These are phyloP conservation scores for Unio delphinus DNA, from an alignment of 2,888 invertebrate genomes.

Conservation along the genomic window DNA sequence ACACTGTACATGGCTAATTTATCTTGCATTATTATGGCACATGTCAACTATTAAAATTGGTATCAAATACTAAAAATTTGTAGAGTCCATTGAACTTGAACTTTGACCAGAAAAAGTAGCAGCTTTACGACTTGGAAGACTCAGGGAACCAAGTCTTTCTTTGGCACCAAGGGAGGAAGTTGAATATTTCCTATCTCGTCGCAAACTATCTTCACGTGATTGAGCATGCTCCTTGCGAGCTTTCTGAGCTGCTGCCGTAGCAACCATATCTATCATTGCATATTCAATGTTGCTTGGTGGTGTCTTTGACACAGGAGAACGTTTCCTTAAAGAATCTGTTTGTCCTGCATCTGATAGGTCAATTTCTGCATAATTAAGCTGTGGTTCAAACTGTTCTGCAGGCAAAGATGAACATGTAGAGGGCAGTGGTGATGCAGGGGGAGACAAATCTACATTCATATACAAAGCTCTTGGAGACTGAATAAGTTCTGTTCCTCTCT, in stretches of 20 bases:
- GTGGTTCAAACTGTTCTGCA: conserved; percentile 47
- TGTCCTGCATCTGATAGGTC: conserved; percentile 51
- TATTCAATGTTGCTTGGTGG: conserved; percentile 61
- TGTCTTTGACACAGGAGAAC: conserved; percentile 28
- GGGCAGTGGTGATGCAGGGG: conserved; percentile 44
- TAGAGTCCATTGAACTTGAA: conserved; percentile 25
- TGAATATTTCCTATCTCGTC: conserved; percentile 24
- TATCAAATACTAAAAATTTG: conserved; percentile 7
- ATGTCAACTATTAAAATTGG: too few species aligned
- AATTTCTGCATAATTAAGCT: conserved; percentile 70
- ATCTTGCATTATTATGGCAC: too few species aligned
- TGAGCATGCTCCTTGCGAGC: conserved; percentile 67
- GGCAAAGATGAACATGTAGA: conserved; percentile 4
- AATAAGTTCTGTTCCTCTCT: conserved; percentile 21
- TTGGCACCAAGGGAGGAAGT: conserved; percentile 4
- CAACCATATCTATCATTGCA: conserved; percentile 69
- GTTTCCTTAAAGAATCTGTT: conserved; percentile 27
- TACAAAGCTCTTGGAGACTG: conserved; percentile 32
- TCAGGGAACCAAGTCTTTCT: conserved; percentile 13
- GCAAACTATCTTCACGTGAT: conserved; percentile 62
- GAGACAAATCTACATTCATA: conserved; percentile 49
- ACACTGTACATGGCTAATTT: too few species aligned
- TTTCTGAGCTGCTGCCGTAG: conserved; percentile 66
- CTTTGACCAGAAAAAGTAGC: conserved; percentile 19
- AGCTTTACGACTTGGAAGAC: conserved; percentile 14